Base-by-base conservation (phyloP, 2,888 invertebrate species). In the Stenichneumon culpator region DNA sequence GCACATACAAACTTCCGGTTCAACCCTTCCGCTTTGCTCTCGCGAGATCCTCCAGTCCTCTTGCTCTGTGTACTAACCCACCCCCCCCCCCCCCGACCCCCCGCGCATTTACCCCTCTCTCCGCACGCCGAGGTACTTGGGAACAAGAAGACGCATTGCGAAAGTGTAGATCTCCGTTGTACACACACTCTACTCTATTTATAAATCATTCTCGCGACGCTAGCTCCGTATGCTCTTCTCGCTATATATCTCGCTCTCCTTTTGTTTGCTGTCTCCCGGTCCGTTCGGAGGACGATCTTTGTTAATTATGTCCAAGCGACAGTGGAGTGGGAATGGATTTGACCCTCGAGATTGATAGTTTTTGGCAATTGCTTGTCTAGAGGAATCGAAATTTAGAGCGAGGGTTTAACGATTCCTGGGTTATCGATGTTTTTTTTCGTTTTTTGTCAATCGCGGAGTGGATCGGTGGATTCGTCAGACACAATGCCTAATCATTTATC, bases 91-190 rank as follows among this genome's bases (percentile, higher is more conserved):
- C 11, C 11, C 0, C 11, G 9, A 0, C 2, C 36, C 9, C 36
- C 9, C 36, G 1, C 39, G 77, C 72, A 68, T 39, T 39, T 2
- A 1, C 39, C 39, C 39, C 5, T 9, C 39, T 39, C 79, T 54
- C 44, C 39, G 36, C 36, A 60, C 28, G 60, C 14, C 39, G 39
- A 4, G 16, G 16, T 63, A 69, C 36, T 47, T n/a, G 54, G n/a
- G 57, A 60, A 52, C 28, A 54, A 32, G 28, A 75, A 82, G 70
- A 82, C 72, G 54, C 77, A 77, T 67, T 79, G 69, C 57, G 68
- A 65, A 22, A 73, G 50, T 65, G 65, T 67, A 57, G 25, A 80
- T 73, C 60, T 67, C 36, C 36, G 77, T 67, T 77, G 22, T 67
- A 67, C 63, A 47, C 39, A 36, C 25, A 52, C 9, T 50, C 25